Percentiles rank a stretch among this genome's conserved stretches.
Evolutionary conservation across 64 coral and sea anemone genomes (phyloP).

Genomic region (Acropora yongei): DNA sequence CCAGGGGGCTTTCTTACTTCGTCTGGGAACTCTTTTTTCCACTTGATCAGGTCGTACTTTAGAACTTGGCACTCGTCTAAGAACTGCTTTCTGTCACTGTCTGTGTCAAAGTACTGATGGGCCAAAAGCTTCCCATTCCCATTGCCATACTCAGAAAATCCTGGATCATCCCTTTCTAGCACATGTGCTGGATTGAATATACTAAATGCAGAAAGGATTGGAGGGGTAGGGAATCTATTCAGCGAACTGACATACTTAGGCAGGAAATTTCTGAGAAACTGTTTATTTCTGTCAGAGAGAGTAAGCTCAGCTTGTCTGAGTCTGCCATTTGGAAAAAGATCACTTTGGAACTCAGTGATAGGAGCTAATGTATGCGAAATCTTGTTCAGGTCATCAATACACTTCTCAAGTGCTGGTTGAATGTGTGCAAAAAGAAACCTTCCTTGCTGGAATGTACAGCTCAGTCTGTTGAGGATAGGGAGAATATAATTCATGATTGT

Average conservation of each 20-base stretch:
- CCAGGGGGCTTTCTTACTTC: too few relatives aligned
- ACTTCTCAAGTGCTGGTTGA: constrained; percentile 61
- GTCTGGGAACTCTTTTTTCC: too few relatives aligned
- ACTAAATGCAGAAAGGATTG: too few relatives aligned
- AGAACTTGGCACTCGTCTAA: too few relatives aligned
- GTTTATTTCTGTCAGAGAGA: constrained; percentile 30
- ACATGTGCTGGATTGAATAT: too few relatives aligned
- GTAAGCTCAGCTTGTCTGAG: constrained; percentile 26
- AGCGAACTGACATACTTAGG: constrained; percentile 51
- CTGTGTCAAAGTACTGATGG: too few relatives aligned
- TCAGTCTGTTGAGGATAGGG: constrained; percentile 40
- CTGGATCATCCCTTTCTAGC: too few relatives aligned
- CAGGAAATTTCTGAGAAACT: constrained; percentile 38
- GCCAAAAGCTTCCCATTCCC: too few relatives aligned
- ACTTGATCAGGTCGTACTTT: too few relatives aligned
- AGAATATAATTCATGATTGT: constrained; percentile 46
- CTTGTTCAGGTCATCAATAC: constrained; percentile 41
- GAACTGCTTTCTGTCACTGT: too few relatives aligned
- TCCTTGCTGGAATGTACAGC: constrained; percentile 58
- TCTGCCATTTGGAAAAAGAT: constrained; percentile 23
- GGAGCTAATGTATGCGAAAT: constrained; percentile 6
- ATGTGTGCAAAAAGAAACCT: constrained; percentile 47
- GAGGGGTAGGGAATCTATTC: too few relatives aligned
- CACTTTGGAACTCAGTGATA: constrained; percentile 32
- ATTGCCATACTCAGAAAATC: too few relatives aligned